These are phyloP conservation scores for Tribolium castaneum DNA, from an alignment of 1,140 invertebrate genomes.

Conservation along the genomic window DNA sequence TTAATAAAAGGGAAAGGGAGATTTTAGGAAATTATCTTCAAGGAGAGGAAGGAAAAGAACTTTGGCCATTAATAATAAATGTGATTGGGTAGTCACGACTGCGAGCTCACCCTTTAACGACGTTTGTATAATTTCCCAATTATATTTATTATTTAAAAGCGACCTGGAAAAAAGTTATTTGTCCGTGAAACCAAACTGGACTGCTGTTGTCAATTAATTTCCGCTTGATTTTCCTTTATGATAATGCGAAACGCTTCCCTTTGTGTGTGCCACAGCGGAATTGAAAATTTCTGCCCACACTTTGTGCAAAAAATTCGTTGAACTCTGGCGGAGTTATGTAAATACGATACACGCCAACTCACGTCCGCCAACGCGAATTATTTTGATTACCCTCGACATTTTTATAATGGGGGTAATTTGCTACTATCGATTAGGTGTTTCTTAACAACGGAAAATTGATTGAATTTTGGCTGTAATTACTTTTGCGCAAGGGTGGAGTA, in stretches of 20 bases:
- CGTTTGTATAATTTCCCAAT: not conserved
- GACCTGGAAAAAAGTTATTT: not conserved
- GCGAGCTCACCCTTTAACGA: not conserved
- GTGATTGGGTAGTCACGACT: not conserved
- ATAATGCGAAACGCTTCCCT: not conserved
- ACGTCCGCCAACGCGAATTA: not conserved
- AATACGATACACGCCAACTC: not conserved
- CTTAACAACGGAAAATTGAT: not conserved
- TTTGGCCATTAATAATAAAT: conserved; percentile 25
- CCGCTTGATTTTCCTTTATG: not conserved
- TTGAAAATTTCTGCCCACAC: not conserved
- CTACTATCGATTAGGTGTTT: not conserved
- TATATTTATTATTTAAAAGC: not conserved
- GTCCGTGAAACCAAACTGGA: not conserved
- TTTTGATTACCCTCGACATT: not conserved
- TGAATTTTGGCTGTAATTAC: not conserved
- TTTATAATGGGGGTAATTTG: not conserved
- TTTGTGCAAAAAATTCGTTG: not conserved
- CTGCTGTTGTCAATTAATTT: not conserved
- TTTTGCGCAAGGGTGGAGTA: not conserved
- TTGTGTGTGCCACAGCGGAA: not conserved
- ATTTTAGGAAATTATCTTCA: conserved; percentile 18
- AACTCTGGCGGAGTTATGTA: not conserved
- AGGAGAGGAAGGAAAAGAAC: conserved; percentile 4
- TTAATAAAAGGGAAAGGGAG: conserved; percentile 12